Conservation (phyloP, 2,113 vertebrate genomes). For the Ammodytes marinus region DNA sequence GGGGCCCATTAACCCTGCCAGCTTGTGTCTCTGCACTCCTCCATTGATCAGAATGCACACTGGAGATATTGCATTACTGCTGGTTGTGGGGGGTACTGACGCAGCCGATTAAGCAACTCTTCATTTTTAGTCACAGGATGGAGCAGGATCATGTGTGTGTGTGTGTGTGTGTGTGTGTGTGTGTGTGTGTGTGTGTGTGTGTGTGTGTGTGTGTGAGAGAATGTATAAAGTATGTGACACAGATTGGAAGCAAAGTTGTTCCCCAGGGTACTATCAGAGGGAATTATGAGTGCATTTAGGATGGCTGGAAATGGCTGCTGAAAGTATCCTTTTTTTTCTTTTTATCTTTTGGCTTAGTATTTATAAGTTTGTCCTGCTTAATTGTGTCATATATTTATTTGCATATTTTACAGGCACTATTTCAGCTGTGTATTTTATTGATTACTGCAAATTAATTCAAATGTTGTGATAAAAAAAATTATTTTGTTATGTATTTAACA, state of each 20-base stretch:
- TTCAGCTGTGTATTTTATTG: not conserved
- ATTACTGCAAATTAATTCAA: not conserved
- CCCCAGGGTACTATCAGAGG: conserved; percentile 82
- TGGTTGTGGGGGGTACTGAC: conserved; percentile 66
- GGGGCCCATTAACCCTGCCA: conserved; percentile 89
- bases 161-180: conserved; percentile 24
- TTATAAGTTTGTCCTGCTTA: conserved; percentile 14
- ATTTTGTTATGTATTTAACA: not conserved
- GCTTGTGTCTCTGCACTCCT: conserved; percentile 87
- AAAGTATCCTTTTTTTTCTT: conserved; percentile 54
- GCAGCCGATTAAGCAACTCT: conserved; percentile 67
- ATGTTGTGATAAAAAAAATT: not conserved
- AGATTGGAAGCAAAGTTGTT: conserved; percentile 81
- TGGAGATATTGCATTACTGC: conserved; percentile 87
- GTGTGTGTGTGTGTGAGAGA: conserved; percentile 4
- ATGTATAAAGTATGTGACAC: conserved; percentile 78
- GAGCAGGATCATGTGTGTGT: conserved; percentile 29
- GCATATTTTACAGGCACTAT: too few relatives aligned
- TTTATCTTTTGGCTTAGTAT: conserved; percentile 4
- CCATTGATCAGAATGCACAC: conserved; percentile 93
- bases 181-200: not conserved
- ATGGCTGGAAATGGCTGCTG: conserved; percentile 59
- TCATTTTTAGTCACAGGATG: conserved; percentile 59
- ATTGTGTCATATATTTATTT: not conserved
- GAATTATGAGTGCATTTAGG: conserved; percentile 80